Evolutionary conservation across 2,888 invertebrate genomes (phyloP), one percentile per base, ranked within the genome.

Genomic region (Mimachlamys varia): DNA sequence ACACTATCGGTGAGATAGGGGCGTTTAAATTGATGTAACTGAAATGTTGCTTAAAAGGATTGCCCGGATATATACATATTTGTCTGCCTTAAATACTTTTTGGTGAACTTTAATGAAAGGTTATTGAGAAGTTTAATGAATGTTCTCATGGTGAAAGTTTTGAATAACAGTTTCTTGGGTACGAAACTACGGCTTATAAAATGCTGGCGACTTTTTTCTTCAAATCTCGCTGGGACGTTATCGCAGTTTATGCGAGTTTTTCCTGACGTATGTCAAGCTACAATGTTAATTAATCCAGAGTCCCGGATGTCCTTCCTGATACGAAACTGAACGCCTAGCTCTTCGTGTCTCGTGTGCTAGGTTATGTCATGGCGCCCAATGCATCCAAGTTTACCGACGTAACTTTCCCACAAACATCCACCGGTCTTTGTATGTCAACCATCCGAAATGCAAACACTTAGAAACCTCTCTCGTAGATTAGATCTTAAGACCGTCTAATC

Each of bases 351-450:
- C 76, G 27, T 33, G 76, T 76, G 76, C 76, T 76, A 76, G 76
- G 76, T 76, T 76, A 76, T 33, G 76, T 76, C 76, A 76, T 76
- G 76, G 76, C 76, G 76, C 33, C 76, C 76, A 15, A 76, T 76
- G 27, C 76, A 76, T 76, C 76, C 76, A 76, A 0, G 10, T 76
- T 33, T 76, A 33, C 76, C 27, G 33, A 76, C 76, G 76, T 76
- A 10, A 76, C 76, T 76, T 76, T 76, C 76, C 76, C 76, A 76
- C 76, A 76, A 76, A 76, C 76, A 76, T 19, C 33, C 33, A 76
- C 5, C 17, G 33, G 58, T 58, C 58, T 58, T 58, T 58, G 19
- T 58, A 58, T 58, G 58, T 58, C 58, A 58, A 58, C 58, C 33
- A 76, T 3, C 76, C 12, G 33, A 13, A 76, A 76, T 76, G 76